Conservation (phyloP, 2,888 invertebrate genomes). For the Drosophila algonquin region DNA sequence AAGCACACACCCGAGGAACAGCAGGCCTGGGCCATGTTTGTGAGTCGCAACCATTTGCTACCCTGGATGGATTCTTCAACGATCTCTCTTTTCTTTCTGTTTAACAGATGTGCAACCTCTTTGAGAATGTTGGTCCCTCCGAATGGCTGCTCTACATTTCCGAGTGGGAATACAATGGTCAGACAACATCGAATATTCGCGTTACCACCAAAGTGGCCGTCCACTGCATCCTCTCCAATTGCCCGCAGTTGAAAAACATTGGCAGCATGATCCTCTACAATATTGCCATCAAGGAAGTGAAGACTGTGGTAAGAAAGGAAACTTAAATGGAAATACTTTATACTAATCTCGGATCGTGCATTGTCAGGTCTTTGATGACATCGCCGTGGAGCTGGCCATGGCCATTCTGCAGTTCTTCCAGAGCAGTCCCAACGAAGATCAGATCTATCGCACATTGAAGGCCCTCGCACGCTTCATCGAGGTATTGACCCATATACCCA, state of each 20-base stretch:
- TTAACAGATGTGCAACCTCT: slow-evolving; percentile 93
- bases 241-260: slow-evolving; percentile 89
- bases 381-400: slow-evolving; percentile 95
- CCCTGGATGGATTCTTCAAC: too few relatives aligned
- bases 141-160: slow-evolving; percentile 97
- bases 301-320: slow-evolving; percentile 94
- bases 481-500: slow-evolving; percentile 73
- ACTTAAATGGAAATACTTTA: too few relatives aligned
- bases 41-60: slow-evolving; percentile 84
- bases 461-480: slow-evolving; percentile 87
- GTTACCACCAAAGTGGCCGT: slow-evolving; percentile 96
- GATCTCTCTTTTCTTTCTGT: background rate
- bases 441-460: slow-evolving; percentile 91
- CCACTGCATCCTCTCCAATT: slow-evolving; percentile 91
- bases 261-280: slow-evolving; percentile 95
- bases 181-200: slow-evolving; percentile 93
- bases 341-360: background rate
- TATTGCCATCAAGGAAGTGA: slow-evolving; percentile 97
- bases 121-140: slow-evolving; percentile 93
- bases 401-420: slow-evolving; percentile 95
- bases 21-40: slow-evolving; percentile 91
- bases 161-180: slow-evolving; percentile 92
- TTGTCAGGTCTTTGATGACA: slow-evolving; percentile 94
- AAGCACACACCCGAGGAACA: slow-evolving; percentile 90
- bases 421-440: slow-evolving; percentile 91